A percentile compares a stretch with the other conserved stretches of the same genome.
Evolutionary conservation across 37 sponge, comb jelly and placozoan genomes (phyloP).

Genomic region (Haliclona indistincta): DNA sequence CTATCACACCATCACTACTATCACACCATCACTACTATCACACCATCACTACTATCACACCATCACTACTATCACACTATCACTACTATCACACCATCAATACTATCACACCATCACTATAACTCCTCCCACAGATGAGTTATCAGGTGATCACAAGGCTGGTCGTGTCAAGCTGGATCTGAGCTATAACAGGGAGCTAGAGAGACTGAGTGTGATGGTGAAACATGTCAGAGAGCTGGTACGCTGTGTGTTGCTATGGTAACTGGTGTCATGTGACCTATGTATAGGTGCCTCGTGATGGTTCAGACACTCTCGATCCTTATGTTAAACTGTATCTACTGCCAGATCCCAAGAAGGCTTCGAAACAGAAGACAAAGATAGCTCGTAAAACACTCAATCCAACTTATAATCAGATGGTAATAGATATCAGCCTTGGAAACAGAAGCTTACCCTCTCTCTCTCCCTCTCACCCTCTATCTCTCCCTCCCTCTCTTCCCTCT

Average conservation of each 20-base stretch:
- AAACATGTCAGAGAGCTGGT: constrained; percentile 73
- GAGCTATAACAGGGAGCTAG: constrained; percentile 24
- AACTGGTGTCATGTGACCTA: neutral
- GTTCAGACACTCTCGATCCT: constrained; percentile 51
- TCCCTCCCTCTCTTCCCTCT: constrained; percentile 8
- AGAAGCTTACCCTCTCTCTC: neutral
- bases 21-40: too few relatives aligned
- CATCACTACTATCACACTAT: too few relatives aligned
- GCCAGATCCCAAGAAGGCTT: constrained; percentile 71
- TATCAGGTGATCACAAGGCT: neutral
- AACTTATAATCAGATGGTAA: constrained; percentile 85
- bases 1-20: too few relatives aligned
- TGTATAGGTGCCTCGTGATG: constrained; percentile 53
- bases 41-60: too few relatives aligned
- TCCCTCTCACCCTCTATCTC: constrained; percentile 7
- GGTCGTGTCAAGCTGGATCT: constrained; percentile 69
- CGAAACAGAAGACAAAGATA: constrained; percentile 76
- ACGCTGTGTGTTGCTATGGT: neutral
- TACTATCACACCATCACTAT: neutral
- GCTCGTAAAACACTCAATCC: constrained; percentile 73
- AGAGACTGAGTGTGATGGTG: constrained; percentile 51
- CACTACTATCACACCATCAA: too few relatives aligned
- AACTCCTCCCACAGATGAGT: neutral
- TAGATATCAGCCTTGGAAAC: too few relatives aligned
- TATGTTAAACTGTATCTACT: constrained; percentile 84